Conservation (phyloP, 1,140 invertebrate genomes). For the Delia radicum region DNA sequence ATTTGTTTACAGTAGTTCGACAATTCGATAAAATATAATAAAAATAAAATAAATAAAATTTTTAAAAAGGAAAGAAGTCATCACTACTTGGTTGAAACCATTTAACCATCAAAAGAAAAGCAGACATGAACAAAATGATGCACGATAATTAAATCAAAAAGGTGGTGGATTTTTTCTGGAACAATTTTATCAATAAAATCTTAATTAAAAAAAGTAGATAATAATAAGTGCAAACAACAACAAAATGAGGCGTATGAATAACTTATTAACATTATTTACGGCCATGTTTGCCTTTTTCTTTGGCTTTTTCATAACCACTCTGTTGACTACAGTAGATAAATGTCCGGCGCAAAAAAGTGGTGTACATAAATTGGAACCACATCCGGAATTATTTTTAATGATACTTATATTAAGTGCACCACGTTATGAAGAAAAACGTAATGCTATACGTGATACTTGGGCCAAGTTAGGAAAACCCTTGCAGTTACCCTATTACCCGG, state of each 20-base stretch:
- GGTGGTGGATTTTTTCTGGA: neutral
- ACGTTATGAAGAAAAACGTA: constrained; percentile 61
- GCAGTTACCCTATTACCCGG: constrained; percentile 35
- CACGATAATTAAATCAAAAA: too few species aligned
- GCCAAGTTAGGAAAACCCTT: constrained; percentile 54
- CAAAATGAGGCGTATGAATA: constrained; percentile 48
- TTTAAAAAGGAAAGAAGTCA: too few species aligned
- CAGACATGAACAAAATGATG: too few species aligned
- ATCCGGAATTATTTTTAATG: constrained; percentile 46
- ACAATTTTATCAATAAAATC: neutral
- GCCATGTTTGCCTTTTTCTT: constrained; percentile 50
- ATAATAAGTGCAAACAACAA: neutral
- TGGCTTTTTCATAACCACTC: constrained; percentile 57
- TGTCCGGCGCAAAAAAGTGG: constrained; percentile 35
- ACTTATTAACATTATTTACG: constrained; percentile 46
- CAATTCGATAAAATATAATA: too few species aligned
- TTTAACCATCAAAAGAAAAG: too few species aligned
- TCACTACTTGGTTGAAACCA: too few species aligned
- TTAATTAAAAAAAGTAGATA: too few species aligned
- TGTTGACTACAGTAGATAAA: constrained; percentile 55
- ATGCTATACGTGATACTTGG: constrained; percentile 76
- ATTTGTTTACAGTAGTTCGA: too few species aligned
- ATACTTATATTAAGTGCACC: constrained; percentile 65
- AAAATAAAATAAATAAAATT: too few species aligned
- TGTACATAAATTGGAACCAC: constrained; percentile 33